Base-by-base conservation (phyloP, 1,140 invertebrate species). In the Myzus persicae region DNA sequence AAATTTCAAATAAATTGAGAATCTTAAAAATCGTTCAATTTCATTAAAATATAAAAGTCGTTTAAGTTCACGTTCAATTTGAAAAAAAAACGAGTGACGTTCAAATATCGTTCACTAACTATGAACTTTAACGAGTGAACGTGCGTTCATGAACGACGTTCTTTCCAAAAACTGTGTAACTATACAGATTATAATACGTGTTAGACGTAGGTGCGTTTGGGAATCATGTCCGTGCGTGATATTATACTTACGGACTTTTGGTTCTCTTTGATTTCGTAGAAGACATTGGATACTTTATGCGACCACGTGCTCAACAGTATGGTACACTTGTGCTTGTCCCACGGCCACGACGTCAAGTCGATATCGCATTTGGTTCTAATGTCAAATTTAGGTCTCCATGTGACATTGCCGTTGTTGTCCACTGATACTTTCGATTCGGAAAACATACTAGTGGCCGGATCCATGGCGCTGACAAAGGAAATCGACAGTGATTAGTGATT, bases 381-480 rank as follows among this genome's bases (percentile, higher is more conserved):
- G 24, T 48, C 20, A n/a, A 92, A 92, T 46, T 36, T 51, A 24
- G 91, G 91, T 48, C 76, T n/a, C 91, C 91, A 92, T 6, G 31
- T 92, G 11, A 92, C 44, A 14, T 51, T 84, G 31, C 91, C 91
- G 2, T 38, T 46, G 36, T 82, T 92, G 22, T 92, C 44, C 14
- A 92, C 91, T 11, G 76, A 81, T 26, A 92, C 82, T 51, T 92
- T 92, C 11, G 91, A 22, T 92, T 84, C 76, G 9, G 91, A 92
- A 84, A 84, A 92, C 76, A 84, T 84, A 31, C n/a, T 81, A 1
- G 5, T 1, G 8, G 91, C 31, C 4, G 91, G 91, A 40, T 81
- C 44, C 5, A 92, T 26, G 1, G 91, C 42, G 6, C 91, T 92
- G 31, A 31, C 18, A 90, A 90, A 26, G 11, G 20, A 88, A 51